A percentile compares a stretch with the other conserved stretches of the same genome.
These are phyloP conservation scores for Sturnus vulgaris DNA, from an alignment of 2,113 vertebrate genomes.

Conservation along the genomic window DNA sequence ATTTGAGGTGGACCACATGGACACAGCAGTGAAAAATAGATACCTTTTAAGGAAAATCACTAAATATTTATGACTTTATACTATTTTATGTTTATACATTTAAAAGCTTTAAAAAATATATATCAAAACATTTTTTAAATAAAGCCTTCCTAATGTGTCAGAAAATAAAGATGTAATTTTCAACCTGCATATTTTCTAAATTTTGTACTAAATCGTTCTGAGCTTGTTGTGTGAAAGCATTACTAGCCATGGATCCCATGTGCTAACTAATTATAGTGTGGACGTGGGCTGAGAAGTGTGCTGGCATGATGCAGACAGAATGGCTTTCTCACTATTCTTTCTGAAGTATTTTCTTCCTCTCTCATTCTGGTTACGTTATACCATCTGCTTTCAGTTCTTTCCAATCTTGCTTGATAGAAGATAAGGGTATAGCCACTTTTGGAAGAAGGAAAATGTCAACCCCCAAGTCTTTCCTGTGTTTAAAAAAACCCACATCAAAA, in stretches of 20 bases:
- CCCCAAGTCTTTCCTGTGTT: background rate
- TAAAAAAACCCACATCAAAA: background rate
- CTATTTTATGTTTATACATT: background rate
- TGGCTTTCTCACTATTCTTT: background rate
- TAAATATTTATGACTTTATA: background rate
- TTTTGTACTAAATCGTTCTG: background rate
- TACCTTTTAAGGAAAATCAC: background rate
- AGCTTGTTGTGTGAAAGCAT: background rate
- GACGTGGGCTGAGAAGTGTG: slow-evolving; percentile 14
- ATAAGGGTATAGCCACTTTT: background rate
- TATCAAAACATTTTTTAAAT: slow-evolving; percentile 35
- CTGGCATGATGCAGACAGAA: background rate
- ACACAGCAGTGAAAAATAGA: slow-evolving; percentile 6
- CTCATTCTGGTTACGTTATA: background rate
- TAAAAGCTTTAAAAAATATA: background rate
- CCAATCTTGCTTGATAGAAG: background rate
- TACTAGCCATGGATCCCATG: background rate
- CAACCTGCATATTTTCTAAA: background rate
- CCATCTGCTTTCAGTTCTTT: background rate
- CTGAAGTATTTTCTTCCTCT: background rate
- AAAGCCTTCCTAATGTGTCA: background rate
- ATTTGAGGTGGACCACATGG: slow-evolving; percentile 36
- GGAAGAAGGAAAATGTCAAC: background rate
- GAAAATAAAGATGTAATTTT: background rate
- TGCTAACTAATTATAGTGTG: slow-evolving; percentile 8